Evolutionary conservation across 2,888 invertebrate genomes (phyloP).

Genomic region (Amorpha juglandis): DNA sequence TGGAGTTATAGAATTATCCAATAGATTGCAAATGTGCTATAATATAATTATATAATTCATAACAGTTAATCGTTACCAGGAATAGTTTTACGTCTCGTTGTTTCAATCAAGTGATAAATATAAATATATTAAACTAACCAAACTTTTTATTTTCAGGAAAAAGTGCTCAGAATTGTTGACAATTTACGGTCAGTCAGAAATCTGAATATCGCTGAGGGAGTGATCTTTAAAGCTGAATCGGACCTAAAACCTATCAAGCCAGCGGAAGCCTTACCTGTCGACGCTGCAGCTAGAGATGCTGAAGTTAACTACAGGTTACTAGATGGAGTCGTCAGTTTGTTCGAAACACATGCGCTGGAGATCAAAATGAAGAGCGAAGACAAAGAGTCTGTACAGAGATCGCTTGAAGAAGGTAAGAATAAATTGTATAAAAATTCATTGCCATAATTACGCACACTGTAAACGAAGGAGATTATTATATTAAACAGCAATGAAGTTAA

Average conservation of each 20-base stretch:
- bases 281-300: slow-evolving; percentile 88
- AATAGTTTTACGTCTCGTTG: neutral
- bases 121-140: neutral
- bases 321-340: slow-evolving; percentile 89
- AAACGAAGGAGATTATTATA: neutral
- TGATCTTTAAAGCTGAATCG: slow-evolving; percentile 83
- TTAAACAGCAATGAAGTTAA: neutral
- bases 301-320: slow-evolving; percentile 89
- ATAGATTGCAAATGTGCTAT: too few species aligned
- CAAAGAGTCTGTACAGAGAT: slow-evolving; percentile 89
- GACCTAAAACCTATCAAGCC: slow-evolving; percentile 81
- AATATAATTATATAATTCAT: too few species aligned
- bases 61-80: too few species aligned
- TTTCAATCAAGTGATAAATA: neutral
- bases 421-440: too few species aligned
- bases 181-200: slow-evolving; percentile 69
- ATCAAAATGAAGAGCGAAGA: slow-evolving; percentile 91
- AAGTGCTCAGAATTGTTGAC: slow-evolving; percentile 88
- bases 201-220: slow-evolving; percentile 86
- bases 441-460: neutral
- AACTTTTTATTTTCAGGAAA: slow-evolving; percentile 80
- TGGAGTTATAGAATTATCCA: too few species aligned
- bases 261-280: slow-evolving; percentile 88
- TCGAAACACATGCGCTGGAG: slow-evolving; percentile 91
- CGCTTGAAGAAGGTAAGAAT: slow-evolving; percentile 91